phyloP scores from a whole-genome alignment of 2,797 vertebrate genomes.

The Eutrigla gurnardus region DNA sequence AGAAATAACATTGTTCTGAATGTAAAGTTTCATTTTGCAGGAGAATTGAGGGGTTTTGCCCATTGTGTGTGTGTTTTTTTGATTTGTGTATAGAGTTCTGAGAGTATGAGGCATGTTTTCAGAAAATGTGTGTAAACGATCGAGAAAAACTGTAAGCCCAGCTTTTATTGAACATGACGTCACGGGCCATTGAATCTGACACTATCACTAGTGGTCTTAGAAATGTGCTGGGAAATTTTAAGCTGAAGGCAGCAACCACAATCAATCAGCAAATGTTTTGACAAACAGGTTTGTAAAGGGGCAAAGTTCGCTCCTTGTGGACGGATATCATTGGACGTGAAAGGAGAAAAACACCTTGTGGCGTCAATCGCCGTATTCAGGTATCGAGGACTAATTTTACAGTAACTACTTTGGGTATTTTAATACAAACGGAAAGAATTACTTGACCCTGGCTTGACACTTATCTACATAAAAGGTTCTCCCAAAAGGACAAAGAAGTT shows the following conservation, averaged over 20 bases:
- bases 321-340: neutral
- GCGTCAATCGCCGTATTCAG: neutral
- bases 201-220: constrained; percentile 34
- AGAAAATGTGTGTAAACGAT: no score
- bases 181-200: constrained; percentile 47
- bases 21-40: no score
- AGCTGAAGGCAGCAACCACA: constrained; percentile 1
- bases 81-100: no score
- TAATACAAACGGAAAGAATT: constrained; percentile 17
- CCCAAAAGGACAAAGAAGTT: neutral
- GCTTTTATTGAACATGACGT: constrained; percentile 53
- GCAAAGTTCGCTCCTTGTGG: neutral
- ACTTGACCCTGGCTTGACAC: constrained; percentile 6
- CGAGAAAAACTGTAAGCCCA: no score
- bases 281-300: neutral
- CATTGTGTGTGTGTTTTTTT: no score
- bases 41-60: no score
- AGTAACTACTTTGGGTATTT: neutral
- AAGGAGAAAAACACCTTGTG: neutral
- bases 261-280: neutral
- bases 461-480: constrained; percentile 6
- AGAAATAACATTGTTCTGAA: no score
- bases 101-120: no score
- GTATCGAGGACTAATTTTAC: neutral
- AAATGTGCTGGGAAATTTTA: constrained; percentile 26